Evolutionary conservation across 2,888 invertebrate species (phyloP).

Genomic region (Seira sanloemensis): DNA sequence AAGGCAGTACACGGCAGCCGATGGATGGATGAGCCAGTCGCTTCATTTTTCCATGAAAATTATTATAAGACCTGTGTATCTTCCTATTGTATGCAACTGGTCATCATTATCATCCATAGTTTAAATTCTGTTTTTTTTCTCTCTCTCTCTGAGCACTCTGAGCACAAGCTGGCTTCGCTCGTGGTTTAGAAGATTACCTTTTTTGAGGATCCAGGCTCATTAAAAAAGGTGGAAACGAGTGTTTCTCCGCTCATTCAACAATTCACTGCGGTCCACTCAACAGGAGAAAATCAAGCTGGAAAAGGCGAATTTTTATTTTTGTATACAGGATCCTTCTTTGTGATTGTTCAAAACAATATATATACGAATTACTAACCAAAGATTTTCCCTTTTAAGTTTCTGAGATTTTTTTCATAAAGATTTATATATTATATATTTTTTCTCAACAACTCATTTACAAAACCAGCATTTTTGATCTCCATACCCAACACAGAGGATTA

Average conservation of each 20-base stretch:
- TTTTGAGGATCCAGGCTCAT: conserved; percentile 48
- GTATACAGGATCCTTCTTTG: conserved; percentile 18
- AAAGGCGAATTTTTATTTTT: not conserved
- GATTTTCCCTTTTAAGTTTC: too few species aligned
- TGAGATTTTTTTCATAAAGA: conserved; percentile 12
- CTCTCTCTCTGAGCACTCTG: too few species aligned
- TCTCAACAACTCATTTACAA: too few species aligned
- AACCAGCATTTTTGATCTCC: too few species aligned
- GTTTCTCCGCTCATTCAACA: conserved; percentile 56
- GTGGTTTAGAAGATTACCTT: conserved; percentile 41
- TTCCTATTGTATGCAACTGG: too few species aligned
- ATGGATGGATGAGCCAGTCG: conserved; percentile 45
- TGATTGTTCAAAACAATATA: conserved; percentile 11
- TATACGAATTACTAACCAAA: conserved; percentile 16
- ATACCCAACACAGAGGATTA: too few species aligned
- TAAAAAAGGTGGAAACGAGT: conserved; percentile 59
- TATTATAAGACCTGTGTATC: conserved; percentile 35
- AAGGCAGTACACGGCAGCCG: conserved; percentile 41
- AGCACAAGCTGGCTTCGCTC: conserved; percentile 40
- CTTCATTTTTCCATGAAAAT: conserved; percentile 57
- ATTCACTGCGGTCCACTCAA: conserved; percentile 49
- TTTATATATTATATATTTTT: too few species aligned
- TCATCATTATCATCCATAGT: conserved; percentile 7
- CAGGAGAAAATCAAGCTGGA: not conserved
- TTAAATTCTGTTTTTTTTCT: too few species aligned